These are phyloP conservation scores for Campoplex capitator DNA, from an alignment of 2,888 invertebrate species.

Conservation along the genomic window DNA sequence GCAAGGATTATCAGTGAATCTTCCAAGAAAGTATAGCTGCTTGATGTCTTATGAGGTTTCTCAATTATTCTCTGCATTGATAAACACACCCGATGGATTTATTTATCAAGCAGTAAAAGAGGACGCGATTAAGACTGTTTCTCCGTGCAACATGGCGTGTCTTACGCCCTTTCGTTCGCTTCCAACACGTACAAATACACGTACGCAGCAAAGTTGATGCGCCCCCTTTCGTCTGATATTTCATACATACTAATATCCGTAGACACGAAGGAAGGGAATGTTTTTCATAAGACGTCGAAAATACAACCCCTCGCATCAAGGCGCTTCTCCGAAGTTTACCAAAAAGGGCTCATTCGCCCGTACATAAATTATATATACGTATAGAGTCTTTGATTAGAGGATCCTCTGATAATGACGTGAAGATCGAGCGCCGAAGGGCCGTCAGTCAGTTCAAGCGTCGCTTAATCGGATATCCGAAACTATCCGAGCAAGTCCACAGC, in stretches of 20 bases:
- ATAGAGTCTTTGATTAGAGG: slow-evolving; percentile 81
- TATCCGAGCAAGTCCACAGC: slow-evolving; percentile 74
- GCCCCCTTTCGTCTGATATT: slow-evolving; percentile 45
- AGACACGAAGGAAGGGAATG: slow-evolving; percentile 27
- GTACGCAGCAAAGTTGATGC: slow-evolving; percentile 27
- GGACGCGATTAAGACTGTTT: background rate
- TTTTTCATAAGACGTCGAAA: slow-evolving; percentile 58
- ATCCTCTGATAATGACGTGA: slow-evolving; percentile 81
- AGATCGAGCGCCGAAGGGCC: slow-evolving; percentile 75
- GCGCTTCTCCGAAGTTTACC: slow-evolving; percentile 73
- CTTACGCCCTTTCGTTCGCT: background rate
- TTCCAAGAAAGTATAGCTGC: slow-evolving; percentile 37
- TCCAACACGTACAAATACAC: background rate
- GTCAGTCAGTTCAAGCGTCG: slow-evolving; percentile 57
- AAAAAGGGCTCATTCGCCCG: slow-evolving; percentile 58
- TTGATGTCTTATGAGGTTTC: slow-evolving; percentile 69
- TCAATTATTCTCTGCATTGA: slow-evolving; percentile 69
- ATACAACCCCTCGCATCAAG: slow-evolving; percentile 71
- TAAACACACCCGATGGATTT: background rate
- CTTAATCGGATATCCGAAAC: slow-evolving; percentile 83
- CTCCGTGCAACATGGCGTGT: no score
- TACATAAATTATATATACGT: slow-evolving; percentile 42
- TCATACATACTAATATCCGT: slow-evolving; percentile 71
- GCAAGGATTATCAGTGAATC: slow-evolving; percentile 21
- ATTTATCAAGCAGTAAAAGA: background rate